Base-by-base conservation (phyloP, 2,888 invertebrate species). In the Drosophila neotestacea region DNA sequence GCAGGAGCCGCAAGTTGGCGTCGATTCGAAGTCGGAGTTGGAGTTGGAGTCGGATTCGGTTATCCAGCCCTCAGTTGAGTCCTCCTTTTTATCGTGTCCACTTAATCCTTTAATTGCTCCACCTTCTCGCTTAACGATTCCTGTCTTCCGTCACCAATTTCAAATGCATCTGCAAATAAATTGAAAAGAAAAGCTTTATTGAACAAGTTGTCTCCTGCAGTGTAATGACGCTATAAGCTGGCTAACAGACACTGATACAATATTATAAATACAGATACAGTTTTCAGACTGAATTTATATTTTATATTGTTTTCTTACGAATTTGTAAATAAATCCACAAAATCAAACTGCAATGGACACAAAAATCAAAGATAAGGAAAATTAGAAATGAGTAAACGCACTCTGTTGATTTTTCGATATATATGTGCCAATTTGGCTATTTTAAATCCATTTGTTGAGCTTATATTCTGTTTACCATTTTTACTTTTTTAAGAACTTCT, bases 21-120 rank as follows among this genome's bases (percentile, higher is more conserved):
- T 48, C 55, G 38, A 30, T 44, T 54, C 54, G 3, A 2, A 22
- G 22, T 22, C 22, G 22, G 3, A 22, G 22, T 22, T 3, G 22
- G 22, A 22, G 22, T 22, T 2, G 22, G 22, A 22, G 22, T 22
- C 2, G 22, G 16, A 16, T 16, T 16, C 16, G 38, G 50, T 34
- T 50, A 38, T 55, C 34, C 68, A 39, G 60, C n/a, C 46, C 36
- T 4, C 54, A 41, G 56, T 38, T 58, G 32, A 44, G n/a, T 22
- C 32, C 9, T 16, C 46, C 46, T 13, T 28, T 5, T n/a, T 36
- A 30, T 46, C 48, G 32, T 28, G 11, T 44, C 44, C 34, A 38
- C 22, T 61, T 70, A 65, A 70, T 70, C 75, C 74, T 62, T 75
- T 58, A 74, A 74, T 61, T 65, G 58, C 66, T 52, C 30, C 65